Evolutionary conservation across 1,140 invertebrate species (phyloP), one percentile per base, ranked within the genome.

Genomic region (Drosophila navojoa): DNA sequence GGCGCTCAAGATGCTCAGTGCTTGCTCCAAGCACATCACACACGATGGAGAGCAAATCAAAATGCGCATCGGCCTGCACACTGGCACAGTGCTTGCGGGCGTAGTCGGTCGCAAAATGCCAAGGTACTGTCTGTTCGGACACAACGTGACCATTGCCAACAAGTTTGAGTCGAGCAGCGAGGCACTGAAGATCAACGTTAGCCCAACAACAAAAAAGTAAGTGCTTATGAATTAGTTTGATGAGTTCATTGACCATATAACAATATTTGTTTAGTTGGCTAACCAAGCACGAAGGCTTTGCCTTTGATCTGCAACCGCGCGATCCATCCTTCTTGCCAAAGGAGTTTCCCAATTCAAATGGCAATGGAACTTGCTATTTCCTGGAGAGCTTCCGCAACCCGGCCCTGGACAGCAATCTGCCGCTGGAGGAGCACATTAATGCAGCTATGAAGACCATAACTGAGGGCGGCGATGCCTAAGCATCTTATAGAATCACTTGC

Each of bases 51-150:
- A 97, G 92, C 96, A 97, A 50, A 98, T 98, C 78, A 93, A 99
- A 97, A 98, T 99, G 97, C 93, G 98, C 29, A 98, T 98, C 78
- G 98, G 98, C 5, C 94, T 98, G 4, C 97, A 98, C 81, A 97
- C 97, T 4, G 97, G 97, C 0, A 96, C 96, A 15, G 97, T 98
- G 0, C 91, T 98, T 22, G 97, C 97, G 15, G 97, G 97, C 0
- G 96, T 98, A 0, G 97, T 98, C n/a, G 97, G 97, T 0, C 96
- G 97, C 63, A 97, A 96, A 74, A 97, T 97, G 96, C 95, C 97
- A 9, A 94, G 97, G 77, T 98, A 98, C 81, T 98, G 97, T 86
- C 95, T 98, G 16, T 98, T 98, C 80, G 97, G 97, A 0, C 96
- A 98, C 92, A 98, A 98, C 87, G 97, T 98, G 10, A 98, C 97